Base-by-base conservation (phyloP, 2,888 invertebrate species). In the Netelia melanura region DNA sequence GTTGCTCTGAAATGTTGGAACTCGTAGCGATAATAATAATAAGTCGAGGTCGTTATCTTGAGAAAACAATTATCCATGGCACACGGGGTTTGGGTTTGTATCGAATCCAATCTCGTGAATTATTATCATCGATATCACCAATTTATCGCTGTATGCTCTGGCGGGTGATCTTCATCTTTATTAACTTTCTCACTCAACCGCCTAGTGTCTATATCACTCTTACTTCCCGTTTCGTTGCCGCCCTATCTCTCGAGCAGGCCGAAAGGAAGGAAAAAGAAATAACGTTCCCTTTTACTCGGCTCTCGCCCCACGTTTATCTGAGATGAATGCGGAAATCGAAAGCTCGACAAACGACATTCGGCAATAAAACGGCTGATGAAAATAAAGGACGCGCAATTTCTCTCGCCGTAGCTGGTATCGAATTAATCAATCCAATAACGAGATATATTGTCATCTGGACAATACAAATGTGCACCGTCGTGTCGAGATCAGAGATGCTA, bases 301-400 rank as follows among this genome's bases (percentile, higher is more conserved):
- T 23, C 58, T 58, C 58, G 10, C 1, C 23, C 8, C n/a, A 9
- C 17, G 3, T 21, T 8, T 17, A 9, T 17, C 56, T 17, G 9
- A 9, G 1, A 21, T 23, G 1, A 23, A 58, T 58, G 8, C 58
- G 17, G 21, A 21, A 21, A 1, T 9, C 14, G 1, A 56, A 56
- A 67, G 23, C 38, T n/a, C 38, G 23, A 8, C 23, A 25, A 48
- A 17, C 11, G 68, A 78, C 17, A 62, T 78, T 38, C 14, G 38
- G 14, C 38, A 62, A 78, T 58, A 68, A 68, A 68, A 77, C 43
- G 25, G 56, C n/a, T 17, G 21, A 77, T 23, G 30, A 58, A 68
- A 61, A 78, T 78, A 38, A 78, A 78, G n/a, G 38, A 78, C 25
- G 3, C 9, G 44, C 17, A n/a, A 58, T 58, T 77, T 56, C 67